These are phyloP conservation scores for Drosophila pectinifera DNA, from an alignment of 1,140 invertebrate species.

Conservation along the genomic window DNA sequence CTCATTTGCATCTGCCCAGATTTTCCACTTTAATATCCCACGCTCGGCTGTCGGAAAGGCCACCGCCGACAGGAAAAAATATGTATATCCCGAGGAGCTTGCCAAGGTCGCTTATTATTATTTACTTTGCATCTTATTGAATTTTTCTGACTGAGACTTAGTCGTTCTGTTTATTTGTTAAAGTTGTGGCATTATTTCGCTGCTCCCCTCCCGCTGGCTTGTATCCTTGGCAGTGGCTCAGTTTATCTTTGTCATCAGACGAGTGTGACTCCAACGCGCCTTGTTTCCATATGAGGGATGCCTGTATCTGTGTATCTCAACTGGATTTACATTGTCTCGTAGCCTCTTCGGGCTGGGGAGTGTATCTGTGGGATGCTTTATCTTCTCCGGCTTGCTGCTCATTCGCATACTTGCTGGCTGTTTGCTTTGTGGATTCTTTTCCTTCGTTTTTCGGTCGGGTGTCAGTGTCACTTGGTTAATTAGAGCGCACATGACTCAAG, in stretches of 20 bases:
- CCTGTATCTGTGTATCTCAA: constrained; percentile 46
- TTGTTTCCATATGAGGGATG: constrained; percentile 35
- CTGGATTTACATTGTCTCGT: constrained; percentile 66
- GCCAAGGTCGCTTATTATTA: constrained; percentile 79
- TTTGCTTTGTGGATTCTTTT: constrained; percentile 11
- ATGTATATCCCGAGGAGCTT: constrained; percentile 6
- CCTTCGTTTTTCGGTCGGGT: constrained; percentile 13
- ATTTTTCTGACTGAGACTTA: constrained; percentile 50
- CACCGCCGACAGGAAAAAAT: background rate
- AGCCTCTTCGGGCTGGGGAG: constrained; percentile 13
- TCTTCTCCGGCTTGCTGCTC: constrained; percentile 61
- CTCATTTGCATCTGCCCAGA: constrained; percentile 20
- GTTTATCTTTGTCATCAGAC: constrained; percentile 69
- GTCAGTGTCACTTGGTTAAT: constrained; percentile 70
- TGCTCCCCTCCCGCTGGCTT: background rate
- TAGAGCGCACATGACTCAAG: constrained; percentile 69
- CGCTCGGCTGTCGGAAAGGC: constrained; percentile 60
- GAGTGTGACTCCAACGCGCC: constrained; percentile 58
- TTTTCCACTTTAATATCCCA: constrained; percentile 62
- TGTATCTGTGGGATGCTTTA: constrained; percentile 49
- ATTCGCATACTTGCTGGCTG: constrained; percentile 45
- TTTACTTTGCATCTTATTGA: constrained; percentile 80
- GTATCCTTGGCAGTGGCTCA: constrained; percentile 16
- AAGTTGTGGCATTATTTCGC: constrained; percentile 67
- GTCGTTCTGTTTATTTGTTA: constrained; percentile 68